These are phyloP conservation scores for Lycorma delicatula DNA, from an alignment of 1,140 invertebrate genomes.

Conservation along the genomic window DNA sequence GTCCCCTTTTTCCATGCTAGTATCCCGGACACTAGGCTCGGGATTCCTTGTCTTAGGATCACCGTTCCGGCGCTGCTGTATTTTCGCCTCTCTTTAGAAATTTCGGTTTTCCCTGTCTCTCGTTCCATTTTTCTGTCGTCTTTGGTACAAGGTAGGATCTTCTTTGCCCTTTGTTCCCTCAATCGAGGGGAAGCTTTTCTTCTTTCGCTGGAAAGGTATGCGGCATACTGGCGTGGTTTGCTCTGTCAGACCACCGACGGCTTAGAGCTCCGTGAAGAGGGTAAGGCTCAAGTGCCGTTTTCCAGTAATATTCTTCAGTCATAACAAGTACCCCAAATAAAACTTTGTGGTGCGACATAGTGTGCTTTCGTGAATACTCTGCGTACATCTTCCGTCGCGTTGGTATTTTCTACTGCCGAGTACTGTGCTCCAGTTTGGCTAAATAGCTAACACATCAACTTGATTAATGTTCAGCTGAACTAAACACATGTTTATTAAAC, in stretches of 20 bases:
- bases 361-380: too few relatives aligned
- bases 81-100: background rate
- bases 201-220: background rate
- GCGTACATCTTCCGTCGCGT: too few relatives aligned
- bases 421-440: too few relatives aligned
- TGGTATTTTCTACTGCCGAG: too few relatives aligned
- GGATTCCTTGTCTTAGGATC: conserved; percentile 14
- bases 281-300: too few relatives aligned
- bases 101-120: background rate
- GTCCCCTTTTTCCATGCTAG: conserved; percentile 33
- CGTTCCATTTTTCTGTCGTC: background rate
- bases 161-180: background rate
- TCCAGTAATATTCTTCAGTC: too few relatives aligned
- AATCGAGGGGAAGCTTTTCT: background rate
- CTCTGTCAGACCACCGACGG: background rate
- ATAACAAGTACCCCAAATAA: too few relatives aligned
- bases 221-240: background rate
- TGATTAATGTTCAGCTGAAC: too few relatives aligned
- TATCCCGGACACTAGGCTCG: conserved; percentile 30
- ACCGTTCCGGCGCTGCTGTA: background rate
- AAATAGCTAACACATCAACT: too few relatives aligned
- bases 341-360: too few relatives aligned
- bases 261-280: background rate
- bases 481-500: too few relatives aligned
- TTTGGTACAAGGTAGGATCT: too few relatives aligned